Conservation (phyloP, 1,140 invertebrate genomes). For the Cotesia chilonis region DNA sequence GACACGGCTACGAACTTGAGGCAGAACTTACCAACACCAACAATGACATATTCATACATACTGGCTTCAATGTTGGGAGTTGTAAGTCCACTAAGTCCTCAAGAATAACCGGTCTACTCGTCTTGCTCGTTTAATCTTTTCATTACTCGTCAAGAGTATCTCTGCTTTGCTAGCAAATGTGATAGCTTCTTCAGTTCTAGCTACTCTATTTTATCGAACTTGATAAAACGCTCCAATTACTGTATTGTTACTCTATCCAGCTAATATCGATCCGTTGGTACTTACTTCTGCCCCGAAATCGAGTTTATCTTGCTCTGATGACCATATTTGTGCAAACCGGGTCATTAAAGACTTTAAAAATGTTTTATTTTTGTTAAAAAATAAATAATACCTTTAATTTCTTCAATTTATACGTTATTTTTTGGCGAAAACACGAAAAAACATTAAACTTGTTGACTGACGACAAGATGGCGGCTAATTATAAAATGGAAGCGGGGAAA, state of each 20-base stretch:
- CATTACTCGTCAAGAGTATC: conserved; percentile 9
- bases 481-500: no score
- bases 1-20: background rate
- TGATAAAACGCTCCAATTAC: no score
- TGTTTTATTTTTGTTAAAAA: background rate
- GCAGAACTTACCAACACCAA: background rate
- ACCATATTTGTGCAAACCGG: conserved; percentile 12
- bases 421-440: no score
- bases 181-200: no score
- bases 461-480: no score
- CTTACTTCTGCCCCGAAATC: conserved; percentile 16
- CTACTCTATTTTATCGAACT: no score
- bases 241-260: no score
- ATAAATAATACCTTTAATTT: no score
- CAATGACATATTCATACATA: background rate
- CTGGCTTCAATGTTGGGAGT: background rate
- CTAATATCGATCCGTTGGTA: no score
- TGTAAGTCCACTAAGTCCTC: background rate
- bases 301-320: conserved; percentile 20
- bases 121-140: conserved; percentile 16
- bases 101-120: conserved; percentile 33
- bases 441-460: no score
- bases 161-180: background rate
- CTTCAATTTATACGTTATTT: no score
- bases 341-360: conserved; percentile 23